phyloP scores from a whole-genome alignment of 2,797 vertebrate species.

The Semaprochilodus insignis region DNA sequence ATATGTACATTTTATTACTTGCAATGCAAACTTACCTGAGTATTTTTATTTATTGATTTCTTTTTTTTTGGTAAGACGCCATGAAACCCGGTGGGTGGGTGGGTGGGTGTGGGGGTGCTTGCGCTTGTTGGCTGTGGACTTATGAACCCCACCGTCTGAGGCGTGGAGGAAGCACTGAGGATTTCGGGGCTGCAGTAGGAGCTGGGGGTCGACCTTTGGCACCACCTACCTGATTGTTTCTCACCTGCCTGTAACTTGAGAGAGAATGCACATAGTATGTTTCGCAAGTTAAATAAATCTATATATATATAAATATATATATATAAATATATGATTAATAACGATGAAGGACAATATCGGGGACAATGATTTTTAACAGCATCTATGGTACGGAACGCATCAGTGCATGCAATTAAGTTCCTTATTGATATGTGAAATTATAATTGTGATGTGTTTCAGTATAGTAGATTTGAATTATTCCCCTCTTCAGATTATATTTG shows the following conservation, averaged over 20 bases:
- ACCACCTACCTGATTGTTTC: slow-evolving; percentile 70
- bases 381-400: slow-evolving; percentile 87
- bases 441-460: slow-evolving; percentile 88
- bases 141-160: slow-evolving; percentile 47
- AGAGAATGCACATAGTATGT: slow-evolving; percentile 69
- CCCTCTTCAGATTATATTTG: slow-evolving; percentile 82
- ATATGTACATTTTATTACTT: slow-evolving; percentile 69
- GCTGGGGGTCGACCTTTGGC: slow-evolving; percentile 59
- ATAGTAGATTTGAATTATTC: slow-evolving; percentile 87
- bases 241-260: slow-evolving; percentile 72
- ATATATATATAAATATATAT: slow-evolving; percentile 66
- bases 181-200: slow-evolving; percentile 42
- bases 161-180: slow-evolving; percentile 35
- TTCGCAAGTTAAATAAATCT: slow-evolving; percentile 63
- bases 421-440: slow-evolving; percentile 88
- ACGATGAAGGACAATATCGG: slow-evolving; percentile 68
- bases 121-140: slow-evolving; percentile 45
- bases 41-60: slow-evolving; percentile 71
- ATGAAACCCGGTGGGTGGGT: slow-evolving; percentile 47
- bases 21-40: slow-evolving; percentile 73
- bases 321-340: slow-evolving; percentile 72
- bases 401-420: slow-evolving; percentile 88
- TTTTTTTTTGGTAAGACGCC: slow-evolving; percentile 70
- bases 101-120: slow-evolving; percentile 53
- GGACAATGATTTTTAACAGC: slow-evolving; percentile 83